These are phyloP conservation scores for Neodon shergylaensis DNA, from an alignment of 2,113 vertebrate genomes.

Conservation along the genomic window DNA sequence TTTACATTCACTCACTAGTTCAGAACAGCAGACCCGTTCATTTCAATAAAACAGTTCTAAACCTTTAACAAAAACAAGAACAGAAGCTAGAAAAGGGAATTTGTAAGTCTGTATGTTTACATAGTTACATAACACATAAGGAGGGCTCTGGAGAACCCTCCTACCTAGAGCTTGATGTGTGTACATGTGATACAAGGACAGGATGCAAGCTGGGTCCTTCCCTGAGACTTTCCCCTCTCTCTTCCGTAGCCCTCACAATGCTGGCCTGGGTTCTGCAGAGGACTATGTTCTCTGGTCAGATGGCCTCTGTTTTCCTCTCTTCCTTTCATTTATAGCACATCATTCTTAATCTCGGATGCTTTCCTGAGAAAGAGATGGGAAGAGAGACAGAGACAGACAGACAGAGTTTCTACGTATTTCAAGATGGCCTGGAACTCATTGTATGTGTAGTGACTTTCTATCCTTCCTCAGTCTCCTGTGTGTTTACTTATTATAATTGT, in stretches of 20 bases:
- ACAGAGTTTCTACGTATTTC: not conserved
- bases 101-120: not conserved
- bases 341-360: slow-evolving; percentile 21
- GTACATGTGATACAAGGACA: too few relatives aligned
- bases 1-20: not conserved
- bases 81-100: not conserved
- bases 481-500: not conserved
- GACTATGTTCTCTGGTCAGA: not conserved
- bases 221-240: too few relatives aligned
- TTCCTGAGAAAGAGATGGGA: not conserved
- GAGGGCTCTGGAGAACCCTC: not conserved
- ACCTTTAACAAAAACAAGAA: not conserved
- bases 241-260: too few relatives aligned
- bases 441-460: not conserved
- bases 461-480: not conserved
- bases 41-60: not conserved
- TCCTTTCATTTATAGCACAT: slow-evolving; percentile 6
- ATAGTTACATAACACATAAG: not conserved
- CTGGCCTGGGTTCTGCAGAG: not conserved
- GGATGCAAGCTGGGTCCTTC: not conserved
- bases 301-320: not conserved
- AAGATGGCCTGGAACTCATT: not conserved
- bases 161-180: not conserved
- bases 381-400: not conserved
- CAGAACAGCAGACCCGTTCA: not conserved